phyloP scores from a whole-genome alignment of 2,113 vertebrate genomes.

The Enhydra lutris region DNA sequence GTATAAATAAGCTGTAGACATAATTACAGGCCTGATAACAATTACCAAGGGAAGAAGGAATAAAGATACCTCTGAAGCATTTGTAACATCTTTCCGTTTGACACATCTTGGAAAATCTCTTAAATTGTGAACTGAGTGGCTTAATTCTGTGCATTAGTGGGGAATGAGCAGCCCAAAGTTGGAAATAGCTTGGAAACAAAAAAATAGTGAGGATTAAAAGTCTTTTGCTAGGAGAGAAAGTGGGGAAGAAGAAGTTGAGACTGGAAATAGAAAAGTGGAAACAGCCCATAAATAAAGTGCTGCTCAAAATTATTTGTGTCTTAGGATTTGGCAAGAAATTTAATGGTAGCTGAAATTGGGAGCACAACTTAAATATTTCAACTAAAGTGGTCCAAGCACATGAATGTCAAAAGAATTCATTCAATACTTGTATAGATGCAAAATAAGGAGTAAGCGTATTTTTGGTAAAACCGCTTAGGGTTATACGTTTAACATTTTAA shows the following conservation, averaged over 20 bases:
- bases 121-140: background rate
- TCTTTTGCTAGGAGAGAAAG: background rate
- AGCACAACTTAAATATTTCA: background rate
- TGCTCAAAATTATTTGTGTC: background rate
- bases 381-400: background rate
- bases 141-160: background rate
- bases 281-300: background rate
- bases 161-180: background rate
- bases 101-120: background rate
- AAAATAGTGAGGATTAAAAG: background rate
- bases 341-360: background rate
- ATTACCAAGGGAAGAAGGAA: background rate
- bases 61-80: background rate
- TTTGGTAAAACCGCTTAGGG: background rate
- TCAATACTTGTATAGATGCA: background rate
- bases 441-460: background rate
- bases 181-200: background rate
- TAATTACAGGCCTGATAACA: too few species aligned
- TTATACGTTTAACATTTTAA: background rate
- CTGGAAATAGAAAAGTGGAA: background rate
- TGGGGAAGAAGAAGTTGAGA: background rate
- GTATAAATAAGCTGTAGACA: background rate
- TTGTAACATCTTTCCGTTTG: background rate
- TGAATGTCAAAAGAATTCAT: background rate
- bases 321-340: background rate